Conservation (phyloP, 1,140 invertebrate species). For the Pseudomyrmex dendroicus region DNA sequence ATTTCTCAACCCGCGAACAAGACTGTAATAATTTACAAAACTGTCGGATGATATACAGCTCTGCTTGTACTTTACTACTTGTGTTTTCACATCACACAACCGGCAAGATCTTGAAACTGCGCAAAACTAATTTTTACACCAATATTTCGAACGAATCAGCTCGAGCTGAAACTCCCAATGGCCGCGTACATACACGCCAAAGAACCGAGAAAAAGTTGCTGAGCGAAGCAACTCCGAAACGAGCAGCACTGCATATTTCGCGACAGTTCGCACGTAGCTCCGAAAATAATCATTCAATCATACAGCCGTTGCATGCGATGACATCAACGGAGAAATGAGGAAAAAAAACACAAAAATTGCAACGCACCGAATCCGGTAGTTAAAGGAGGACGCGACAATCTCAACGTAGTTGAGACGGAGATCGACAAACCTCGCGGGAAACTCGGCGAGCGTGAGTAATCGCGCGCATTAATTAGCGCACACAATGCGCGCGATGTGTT, state of each 20-base stretch:
- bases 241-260: not conserved
- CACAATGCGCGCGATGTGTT: not conserved
- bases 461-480: not conserved
- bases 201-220: too few species aligned
- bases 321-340: not conserved
- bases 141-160: conserved; percentile 3
- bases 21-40: too few species aligned
- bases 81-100: not conserved
- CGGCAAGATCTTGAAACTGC: not conserved
- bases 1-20: not conserved
- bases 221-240: not conserved
- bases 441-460: conserved; percentile 7
- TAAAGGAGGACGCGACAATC: not conserved
- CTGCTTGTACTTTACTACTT: too few species aligned
- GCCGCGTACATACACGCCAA: not conserved
- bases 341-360: not conserved
- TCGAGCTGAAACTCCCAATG: too few species aligned
- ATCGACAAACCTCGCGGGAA: not conserved
- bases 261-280: not conserved
- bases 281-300: conserved; percentile 20
- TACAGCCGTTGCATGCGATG: not conserved
- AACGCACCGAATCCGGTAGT: not conserved
- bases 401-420: not conserved
- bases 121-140: not conserved
- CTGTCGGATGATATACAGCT: too few species aligned